These are phyloP conservation scores for Neolamprologus modestus DNA, from an alignment of 2,113 vertebrate species.

Conservation along the genomic window DNA sequence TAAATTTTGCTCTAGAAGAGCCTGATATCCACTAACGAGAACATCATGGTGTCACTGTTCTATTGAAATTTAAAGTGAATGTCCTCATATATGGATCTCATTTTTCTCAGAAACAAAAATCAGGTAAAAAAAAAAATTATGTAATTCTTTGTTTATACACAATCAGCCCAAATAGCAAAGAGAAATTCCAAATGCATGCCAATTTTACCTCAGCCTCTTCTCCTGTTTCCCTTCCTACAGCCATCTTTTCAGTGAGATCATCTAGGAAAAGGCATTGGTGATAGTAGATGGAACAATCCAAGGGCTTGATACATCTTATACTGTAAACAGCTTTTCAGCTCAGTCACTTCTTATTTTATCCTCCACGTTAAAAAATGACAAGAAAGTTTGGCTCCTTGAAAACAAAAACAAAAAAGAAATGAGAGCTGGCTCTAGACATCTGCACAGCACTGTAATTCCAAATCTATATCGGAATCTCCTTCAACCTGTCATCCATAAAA, in stretches of 20 bases:
- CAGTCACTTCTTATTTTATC: not conserved
- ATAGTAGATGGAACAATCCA: not conserved
- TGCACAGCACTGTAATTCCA: not conserved
- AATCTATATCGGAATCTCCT: not conserved
- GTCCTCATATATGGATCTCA: not conserved
- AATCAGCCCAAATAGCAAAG: not conserved
- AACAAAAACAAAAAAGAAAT: not conserved
- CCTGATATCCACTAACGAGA: too few relatives aligned
- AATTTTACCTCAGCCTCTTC: not conserved
- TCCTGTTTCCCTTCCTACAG: not conserved
- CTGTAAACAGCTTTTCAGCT: not conserved
- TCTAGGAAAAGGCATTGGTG: not conserved
- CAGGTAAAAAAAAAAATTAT: not conserved
- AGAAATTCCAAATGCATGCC: not conserved
- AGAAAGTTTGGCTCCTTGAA: not conserved
- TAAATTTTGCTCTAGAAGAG: too few relatives aligned
- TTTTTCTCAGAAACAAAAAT: not conserved
- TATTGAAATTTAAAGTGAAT: not conserved
- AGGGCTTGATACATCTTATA: not conserved
- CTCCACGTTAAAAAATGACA: not conserved
- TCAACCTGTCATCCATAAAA: not conserved
- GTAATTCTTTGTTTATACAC: not conserved
- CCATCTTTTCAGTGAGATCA: not conserved
- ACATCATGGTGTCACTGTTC: not conserved
- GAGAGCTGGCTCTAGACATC: not conserved